phyloP scores from a whole-genome alignment of 2,888 invertebrate genomes.

The Cheilosia grossa region DNA sequence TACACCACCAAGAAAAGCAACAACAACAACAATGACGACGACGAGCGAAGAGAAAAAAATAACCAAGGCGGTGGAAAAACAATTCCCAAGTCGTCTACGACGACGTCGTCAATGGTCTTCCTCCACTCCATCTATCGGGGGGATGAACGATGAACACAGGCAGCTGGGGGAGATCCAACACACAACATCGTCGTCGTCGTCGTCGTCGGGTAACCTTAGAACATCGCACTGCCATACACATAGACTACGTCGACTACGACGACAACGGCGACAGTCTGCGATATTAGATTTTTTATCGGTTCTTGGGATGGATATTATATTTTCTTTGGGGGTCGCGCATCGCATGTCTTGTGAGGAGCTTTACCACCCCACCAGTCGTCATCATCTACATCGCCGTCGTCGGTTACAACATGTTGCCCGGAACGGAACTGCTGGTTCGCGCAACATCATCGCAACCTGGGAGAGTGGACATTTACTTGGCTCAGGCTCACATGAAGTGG shows the following conservation, averaged over 20 bases:
- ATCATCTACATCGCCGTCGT: constrained; percentile 1
- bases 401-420: constrained; percentile 67
- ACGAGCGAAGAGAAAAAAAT: constrained; percentile 3
- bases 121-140: constrained; percentile 45
- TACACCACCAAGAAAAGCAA: not conserved
- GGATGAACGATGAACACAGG: constrained; percentile 34
- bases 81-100: constrained; percentile 72
- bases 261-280: constrained; percentile 64
- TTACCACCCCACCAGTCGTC: constrained; percentile 33
- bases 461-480: not conserved
- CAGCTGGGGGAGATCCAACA: constrained; percentile 35
- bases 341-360: constrained; percentile 63
- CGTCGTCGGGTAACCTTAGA: constrained; percentile 41
- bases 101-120: constrained; percentile 65
- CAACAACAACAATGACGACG: no score
- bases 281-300: constrained; percentile 62
- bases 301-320: constrained; percentile 63
- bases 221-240: constrained; percentile 50
- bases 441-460: constrained; percentile 40
- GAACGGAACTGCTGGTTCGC: not conserved
- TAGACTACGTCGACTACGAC: constrained; percentile 42
- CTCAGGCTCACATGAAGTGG: constrained; percentile 27
- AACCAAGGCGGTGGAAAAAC: constrained; percentile 70
- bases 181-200: constrained; percentile 36
- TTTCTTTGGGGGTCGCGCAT: constrained; percentile 63